Base-by-base conservation (phyloP, 2,797 vertebrate species). In the Sebastes melanostomus region DNA sequence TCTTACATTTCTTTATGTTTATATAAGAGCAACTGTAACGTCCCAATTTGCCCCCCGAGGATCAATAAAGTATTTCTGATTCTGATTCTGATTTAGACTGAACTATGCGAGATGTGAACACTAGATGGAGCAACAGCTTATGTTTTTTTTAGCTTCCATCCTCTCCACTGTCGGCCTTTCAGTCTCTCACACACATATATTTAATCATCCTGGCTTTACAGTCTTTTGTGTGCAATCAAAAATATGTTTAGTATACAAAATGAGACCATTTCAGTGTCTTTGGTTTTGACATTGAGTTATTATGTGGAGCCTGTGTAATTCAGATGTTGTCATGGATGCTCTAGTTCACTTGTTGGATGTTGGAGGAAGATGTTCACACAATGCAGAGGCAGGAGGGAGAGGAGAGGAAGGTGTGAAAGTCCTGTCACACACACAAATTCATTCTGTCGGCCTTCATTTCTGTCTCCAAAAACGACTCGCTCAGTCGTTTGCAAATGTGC, bases 41-140 rank as follows among this genome's bases (percentile, higher is more conserved):
- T 0, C 6, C 16, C 38, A 16, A 38, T 38, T 38, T 13, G 0
- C 36, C 34, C 32, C 11, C 11, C 1, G 5, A 14, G 5, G 2
- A 38, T 38, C 36, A 38, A 46, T 46, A 18, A 46, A 46, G 42
- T 46, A 18, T 18, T 16, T 42, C 16, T 46, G 7, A 42, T 38
- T 36, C 34, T 36, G 11, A 38, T 38, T 16, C 16, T 18, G 16
- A 46, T 42, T 58, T 6, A 38, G 6, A 56, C 24, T 46, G n/a
- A 56, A 5, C 61, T 32, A 1, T 70, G 16, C 8, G 38, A 12
- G n/a, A 29, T 12, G 2, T 54, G n/a, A 77, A 70, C 84, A 88
- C 88, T 88, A 93, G 92, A 88, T 83, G 88, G 90, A 61, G 87
- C 3, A 65, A 27, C 30, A 89, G 76, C 42, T 34, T 71, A 22